Evolutionary conservation across 2,113 vertebrate species (phyloP), one percentile per base, ranked within the genome.

Genomic region (Apaloderma vittatum): DNA sequence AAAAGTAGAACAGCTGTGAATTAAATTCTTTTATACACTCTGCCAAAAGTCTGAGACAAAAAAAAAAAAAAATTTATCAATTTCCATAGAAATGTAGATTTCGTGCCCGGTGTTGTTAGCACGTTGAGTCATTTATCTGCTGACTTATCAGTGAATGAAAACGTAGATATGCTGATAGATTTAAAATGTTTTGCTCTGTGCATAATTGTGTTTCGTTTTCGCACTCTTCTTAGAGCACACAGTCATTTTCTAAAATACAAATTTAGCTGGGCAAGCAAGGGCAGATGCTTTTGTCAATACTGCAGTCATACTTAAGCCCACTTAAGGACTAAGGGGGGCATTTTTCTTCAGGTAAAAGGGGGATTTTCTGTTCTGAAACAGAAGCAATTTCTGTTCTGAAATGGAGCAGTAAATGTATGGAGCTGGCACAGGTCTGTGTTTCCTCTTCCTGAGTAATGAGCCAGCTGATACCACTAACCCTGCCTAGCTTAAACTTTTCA

Each of bases 1-100:
- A 98, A n/a, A 98, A 97, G 91, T 98, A 94, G 96, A 97, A 96
- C 98, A 98, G 98, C 98, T 98, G 98, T 98, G 98, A 97, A 97
- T 95, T 97, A 95, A 98, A 98, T 98, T 98, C 97, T 98, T 98
- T 98, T 98, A 98, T 98, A 97, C 37, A 27, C 91, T 84, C 96
- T 98, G 98, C 97, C 98, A 98, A 97, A 95, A 94, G 93, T 96
- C 95, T 49, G 95, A 93, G 95, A 95, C 87, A 89, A 88, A 96
- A 95, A 95, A 84, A 88, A 63, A 49, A 40, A 70, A 37, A 95
- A 84, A 88, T 59, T 90, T 21, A 58, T 86, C 91, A 5, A 3
- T 96, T 97, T 96, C 94, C 97, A 96, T 96, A 87, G 94, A 96
- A 97, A 95, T 74, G 70, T 71, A 80, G 95, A 87, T 96, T 95